Base-by-base conservation (phyloP, 2,888 invertebrate genomes). In the Apodemia mormo region DNA sequence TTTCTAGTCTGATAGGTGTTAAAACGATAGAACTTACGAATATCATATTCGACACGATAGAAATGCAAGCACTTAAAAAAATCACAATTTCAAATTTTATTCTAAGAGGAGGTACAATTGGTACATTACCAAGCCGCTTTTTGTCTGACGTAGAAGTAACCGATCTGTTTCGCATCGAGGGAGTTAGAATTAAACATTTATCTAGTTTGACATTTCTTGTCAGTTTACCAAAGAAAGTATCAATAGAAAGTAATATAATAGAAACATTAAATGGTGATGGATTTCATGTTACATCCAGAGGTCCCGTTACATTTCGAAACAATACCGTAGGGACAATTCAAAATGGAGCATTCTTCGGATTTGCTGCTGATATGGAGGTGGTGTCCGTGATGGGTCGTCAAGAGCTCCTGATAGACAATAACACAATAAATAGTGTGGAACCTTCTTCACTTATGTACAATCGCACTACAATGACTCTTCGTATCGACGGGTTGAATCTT, bases 41-140 rank as follows among this genome's bases (percentile, higher is more conserved):
- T 77, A 95, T 95, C 70, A 83, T 84, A 2, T 92, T 96, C 65
- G 90, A 94, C 61, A 94, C 90, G 67, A 94, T 97, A 66, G 95
- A 96, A 76, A 94, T 94, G 58, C 95, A 97, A 87, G 95, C 96
- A 2, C 97, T 97, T 80, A 97, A 97, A 80, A 96, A 96, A 86
- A 96, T 97, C 81, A 94, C 95, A 40, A 95, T 96, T 0, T 94
- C 94, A 52, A 94, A 94, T 75, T 94, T 97, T 74, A 90, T 94
- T 75, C 85, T 97, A 68, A 92, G 94, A 61, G 95, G 96, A 4
- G 95, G 96, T 33, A 87, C 81, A 12, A 94, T 96, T 66, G 86
- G 90, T 43, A 91, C 90, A 68, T 83, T 97, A 72, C 96, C 96
- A 5, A 96, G 96, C 77, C 94, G 96, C 73, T 94, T 95, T 71